A percentile compares a stretch with the other conserved stretches of the same genome.
phyloP scores from a whole-genome alignment of 2,888 invertebrate species.

The Volucella zonaria region DNA sequence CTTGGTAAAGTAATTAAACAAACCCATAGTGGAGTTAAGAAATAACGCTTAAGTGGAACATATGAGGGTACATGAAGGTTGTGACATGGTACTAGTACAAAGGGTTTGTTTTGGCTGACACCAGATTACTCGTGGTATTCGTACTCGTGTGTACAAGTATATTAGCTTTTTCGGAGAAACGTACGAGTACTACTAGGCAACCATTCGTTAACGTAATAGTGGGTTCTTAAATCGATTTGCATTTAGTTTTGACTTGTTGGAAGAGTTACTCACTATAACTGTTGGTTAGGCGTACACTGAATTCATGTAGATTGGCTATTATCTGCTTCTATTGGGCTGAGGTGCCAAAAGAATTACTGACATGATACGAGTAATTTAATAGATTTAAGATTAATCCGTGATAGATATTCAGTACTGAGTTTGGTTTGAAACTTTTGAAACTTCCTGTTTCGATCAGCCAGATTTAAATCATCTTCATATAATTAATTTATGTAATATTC shows the following conservation, averaged over 20 bases:
- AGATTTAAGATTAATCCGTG: too few species aligned
- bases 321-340: too few species aligned
- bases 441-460: too few species aligned
- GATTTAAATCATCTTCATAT: too few species aligned
- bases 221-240: slow-evolving; percentile 68
- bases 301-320: background rate
- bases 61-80: slow-evolving; percentile 27
- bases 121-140: too few species aligned
- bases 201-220: slow-evolving; percentile 52
- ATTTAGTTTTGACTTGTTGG: slow-evolving; percentile 26
- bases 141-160: background rate
- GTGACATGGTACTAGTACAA: slow-evolving; percentile 7
- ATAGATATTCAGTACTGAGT: too few species aligned
- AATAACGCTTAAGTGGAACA: slow-evolving; percentile 6
- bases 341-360: too few species aligned
- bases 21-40: background rate
- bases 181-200: background rate
- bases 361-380: too few species aligned
- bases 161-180: slow-evolving; percentile 2
- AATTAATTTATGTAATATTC: too few species aligned
- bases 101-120: background rate
- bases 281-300: background rate
- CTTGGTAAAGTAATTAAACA: slow-evolving; percentile 18
- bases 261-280: slow-evolving; percentile 23
- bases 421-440: too few species aligned